A percentile compares a stretch with the other conserved stretches of the same genome.
Conservation (phyloP, 1,140 invertebrate species). For the Neodiprion lecontei region DNA sequence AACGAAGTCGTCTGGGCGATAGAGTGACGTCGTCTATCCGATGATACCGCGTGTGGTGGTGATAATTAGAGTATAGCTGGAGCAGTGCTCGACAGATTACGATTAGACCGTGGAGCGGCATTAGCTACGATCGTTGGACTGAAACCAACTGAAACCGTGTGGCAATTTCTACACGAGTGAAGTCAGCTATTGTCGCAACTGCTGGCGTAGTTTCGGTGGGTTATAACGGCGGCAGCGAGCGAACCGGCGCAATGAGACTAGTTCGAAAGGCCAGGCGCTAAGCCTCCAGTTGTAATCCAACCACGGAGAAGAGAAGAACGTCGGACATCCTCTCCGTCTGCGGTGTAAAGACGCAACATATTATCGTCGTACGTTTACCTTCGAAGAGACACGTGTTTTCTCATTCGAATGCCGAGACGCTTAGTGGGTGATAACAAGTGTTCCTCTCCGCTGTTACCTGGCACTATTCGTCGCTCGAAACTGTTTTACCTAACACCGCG, state of each 20-base stretch:
- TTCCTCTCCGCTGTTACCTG: not conserved
- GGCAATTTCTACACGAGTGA: no score
- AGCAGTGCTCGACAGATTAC: not conserved
- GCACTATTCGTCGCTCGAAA: not conserved
- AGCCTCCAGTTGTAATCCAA: not conserved
- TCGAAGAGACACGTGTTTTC: no score
- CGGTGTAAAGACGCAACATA: not conserved
- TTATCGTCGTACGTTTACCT: not conserved
- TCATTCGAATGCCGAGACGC: not conserved
- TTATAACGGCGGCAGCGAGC: not conserved
- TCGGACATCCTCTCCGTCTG: not conserved
- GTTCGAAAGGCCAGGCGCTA: not conserved
- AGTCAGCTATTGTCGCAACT: no score
- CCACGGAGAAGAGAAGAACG: not conserved
- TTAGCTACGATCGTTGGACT: not conserved
- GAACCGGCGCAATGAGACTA: conserved; percentile 1
- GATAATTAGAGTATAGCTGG: no score
- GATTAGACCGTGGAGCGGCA: not conserved
- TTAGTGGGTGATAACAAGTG: not conserved
- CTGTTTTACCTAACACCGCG: not conserved
- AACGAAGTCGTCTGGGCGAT: no score
- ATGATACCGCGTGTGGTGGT: no score
- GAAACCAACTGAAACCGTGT: no score
- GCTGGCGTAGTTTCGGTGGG: not conserved
- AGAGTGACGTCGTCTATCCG: no score